Conservation (phyloP, 2,797 vertebrate species). For the Lutjanus argentimaculatus region DNA sequence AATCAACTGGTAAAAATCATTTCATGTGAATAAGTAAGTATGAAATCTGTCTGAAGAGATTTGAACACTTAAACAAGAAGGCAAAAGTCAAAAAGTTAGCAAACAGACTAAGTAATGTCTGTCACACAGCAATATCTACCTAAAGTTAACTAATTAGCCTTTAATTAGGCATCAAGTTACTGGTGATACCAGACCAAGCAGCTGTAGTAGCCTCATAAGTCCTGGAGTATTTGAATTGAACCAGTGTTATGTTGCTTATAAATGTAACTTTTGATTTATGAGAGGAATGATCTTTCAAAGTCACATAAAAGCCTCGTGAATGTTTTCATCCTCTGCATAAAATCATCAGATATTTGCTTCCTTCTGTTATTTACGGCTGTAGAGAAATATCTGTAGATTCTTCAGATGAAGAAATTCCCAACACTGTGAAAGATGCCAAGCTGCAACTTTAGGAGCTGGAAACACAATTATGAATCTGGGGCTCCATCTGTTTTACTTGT, state of each 20-base stretch:
- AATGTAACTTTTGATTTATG: background rate
- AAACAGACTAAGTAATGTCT: background rate
- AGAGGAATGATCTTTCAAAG: constrained; percentile 1
- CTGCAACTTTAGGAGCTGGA: constrained; percentile 37
- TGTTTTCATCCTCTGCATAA: constrained; percentile 20
- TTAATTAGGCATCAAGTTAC: background rate
- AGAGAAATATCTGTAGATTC: constrained; percentile 11
- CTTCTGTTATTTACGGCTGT: constrained; percentile 17
- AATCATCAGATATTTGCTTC: background rate
- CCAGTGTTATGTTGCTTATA: background rate
- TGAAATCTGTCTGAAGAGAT: background rate
- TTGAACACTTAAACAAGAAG: background rate
- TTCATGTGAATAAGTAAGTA: background rate
- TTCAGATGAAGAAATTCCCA: constrained; percentile 29
- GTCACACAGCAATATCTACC: background rate
- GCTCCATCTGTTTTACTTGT: constrained; percentile 57
- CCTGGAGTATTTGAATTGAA: background rate
- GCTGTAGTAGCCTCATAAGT: background rate
- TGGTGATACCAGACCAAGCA: background rate
- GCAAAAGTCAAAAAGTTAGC: background rate
- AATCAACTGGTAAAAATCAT: background rate
- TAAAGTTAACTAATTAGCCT: background rate
- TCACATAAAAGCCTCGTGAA: background rate
- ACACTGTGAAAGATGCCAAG: constrained; percentile 38
- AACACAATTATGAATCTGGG: constrained; percentile 47